Evolutionary conservation across 2,113 vertebrate species (phyloP).

Genomic region (Aptenodytes patagonicus): DNA sequence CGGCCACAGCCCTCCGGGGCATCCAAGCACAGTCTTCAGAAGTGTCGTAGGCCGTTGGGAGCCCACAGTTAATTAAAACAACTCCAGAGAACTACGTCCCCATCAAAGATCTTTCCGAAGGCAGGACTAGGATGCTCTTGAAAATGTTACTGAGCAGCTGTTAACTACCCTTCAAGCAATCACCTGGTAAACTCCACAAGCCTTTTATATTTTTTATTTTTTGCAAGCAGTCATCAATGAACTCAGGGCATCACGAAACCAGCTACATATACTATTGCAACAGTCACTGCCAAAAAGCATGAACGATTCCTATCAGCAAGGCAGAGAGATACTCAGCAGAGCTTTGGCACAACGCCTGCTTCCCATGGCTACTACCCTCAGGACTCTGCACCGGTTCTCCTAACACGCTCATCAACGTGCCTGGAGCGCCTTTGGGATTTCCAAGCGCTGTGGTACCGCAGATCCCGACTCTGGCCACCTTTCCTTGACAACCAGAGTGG

Average conservation of each 20-base stretch:
- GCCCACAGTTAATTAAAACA: not conserved
- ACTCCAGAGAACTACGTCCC: not conserved
- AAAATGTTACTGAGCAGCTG: not conserved
- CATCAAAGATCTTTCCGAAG: not conserved
- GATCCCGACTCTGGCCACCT: not conserved
- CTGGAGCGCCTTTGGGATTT: not conserved
- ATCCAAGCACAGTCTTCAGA: not conserved
- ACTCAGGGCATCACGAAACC: not conserved
- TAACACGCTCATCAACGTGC: not conserved
- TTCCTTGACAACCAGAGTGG: not conserved
- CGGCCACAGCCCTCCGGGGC: not conserved
- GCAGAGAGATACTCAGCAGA: not conserved
- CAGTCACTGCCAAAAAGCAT: constrained; percentile 16
- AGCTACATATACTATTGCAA: not conserved
- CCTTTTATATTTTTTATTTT: not conserved
- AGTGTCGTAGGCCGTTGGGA: accelerated
- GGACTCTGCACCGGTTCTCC: not conserved
- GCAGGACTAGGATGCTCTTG: not conserved
- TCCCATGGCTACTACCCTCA: constrained; percentile 22
- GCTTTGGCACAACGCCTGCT: constrained; percentile 18
- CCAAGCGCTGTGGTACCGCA: not conserved
- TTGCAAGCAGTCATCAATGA: not conserved
- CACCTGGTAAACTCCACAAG: not conserved
- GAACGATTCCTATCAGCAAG: constrained; percentile 14
- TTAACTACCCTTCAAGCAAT: not conserved